Conservation (phyloP, 23 tunicate genomes). For the Styela clava region DNA sequence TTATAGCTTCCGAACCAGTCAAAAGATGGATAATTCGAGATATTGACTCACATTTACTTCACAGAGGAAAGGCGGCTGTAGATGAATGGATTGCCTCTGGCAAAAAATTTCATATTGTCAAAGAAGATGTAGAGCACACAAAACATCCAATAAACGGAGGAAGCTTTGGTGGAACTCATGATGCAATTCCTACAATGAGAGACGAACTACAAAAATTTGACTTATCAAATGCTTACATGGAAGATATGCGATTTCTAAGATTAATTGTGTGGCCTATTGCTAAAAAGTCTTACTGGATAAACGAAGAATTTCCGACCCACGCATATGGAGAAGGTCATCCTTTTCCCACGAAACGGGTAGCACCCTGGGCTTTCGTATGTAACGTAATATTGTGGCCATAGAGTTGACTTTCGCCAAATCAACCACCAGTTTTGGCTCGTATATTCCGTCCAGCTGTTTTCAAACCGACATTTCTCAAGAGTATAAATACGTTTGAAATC, state of each 20-base stretch:
- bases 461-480: too few species aligned
- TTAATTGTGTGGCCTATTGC: background rate
- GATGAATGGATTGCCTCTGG: constrained; percentile 5
- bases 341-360: background rate
- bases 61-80: background rate
- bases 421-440: too few species aligned
- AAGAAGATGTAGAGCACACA: background rate
- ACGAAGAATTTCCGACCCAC: background rate
- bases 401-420: too few species aligned
- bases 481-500: too few species aligned
- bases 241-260: background rate
- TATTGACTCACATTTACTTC: background rate
- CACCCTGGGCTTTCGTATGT: background rate
- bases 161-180: background rate
- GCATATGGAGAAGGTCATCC: background rate
- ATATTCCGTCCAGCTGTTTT: too few species aligned
- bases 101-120: background rate
- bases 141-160: background rate
- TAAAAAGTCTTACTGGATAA: background rate
- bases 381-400: background rate
- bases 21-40: background rate
- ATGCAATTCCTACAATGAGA: background rate
- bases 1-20: background rate
- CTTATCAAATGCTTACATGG: background rate
- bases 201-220: background rate